phyloP scores from a whole-genome alignment of 2,888 invertebrate species.

The Lydus trimaculatus region DNA sequence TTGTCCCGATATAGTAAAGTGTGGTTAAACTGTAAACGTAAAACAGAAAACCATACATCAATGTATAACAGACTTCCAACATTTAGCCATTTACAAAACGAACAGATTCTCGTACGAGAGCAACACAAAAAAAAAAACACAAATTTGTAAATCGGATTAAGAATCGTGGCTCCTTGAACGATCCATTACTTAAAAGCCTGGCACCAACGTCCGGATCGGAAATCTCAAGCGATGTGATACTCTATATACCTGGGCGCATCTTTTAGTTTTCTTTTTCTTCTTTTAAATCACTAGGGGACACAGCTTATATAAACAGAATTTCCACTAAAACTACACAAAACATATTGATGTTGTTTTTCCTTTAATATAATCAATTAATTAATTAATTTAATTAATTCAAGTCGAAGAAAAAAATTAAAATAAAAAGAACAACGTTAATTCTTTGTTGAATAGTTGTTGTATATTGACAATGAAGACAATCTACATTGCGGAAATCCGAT shows the following conservation, averaged over 20 bases:
- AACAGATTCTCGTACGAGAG: slow-evolving; percentile 49
- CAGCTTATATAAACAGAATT: slow-evolving; percentile 9
- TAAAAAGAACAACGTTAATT: not conserved
- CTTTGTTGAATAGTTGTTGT: not conserved
- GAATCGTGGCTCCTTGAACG: slow-evolving; percentile 52
- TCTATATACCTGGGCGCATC: slow-evolving; percentile 27
- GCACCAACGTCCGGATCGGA: slow-evolving; percentile 57
- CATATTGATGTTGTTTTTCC: not conserved
- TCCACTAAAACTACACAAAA: not conserved
- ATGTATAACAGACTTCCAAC: slow-evolving; percentile 42
- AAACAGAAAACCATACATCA: slow-evolving; percentile 40
- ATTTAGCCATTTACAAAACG: slow-evolving; percentile 48
- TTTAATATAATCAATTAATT: not conserved
- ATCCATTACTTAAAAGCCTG: slow-evolving; percentile 54
- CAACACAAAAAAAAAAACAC: slow-evolving; percentile 21
- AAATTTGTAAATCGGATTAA: slow-evolving; percentile 55
- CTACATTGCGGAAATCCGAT: slow-evolving; percentile 50
- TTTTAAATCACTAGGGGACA: slow-evolving; percentile 20
- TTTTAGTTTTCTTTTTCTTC: slow-evolving; percentile 14
- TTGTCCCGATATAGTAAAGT: slow-evolving; percentile 16
- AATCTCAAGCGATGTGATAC: slow-evolving; percentile 51
- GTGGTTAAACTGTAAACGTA: slow-evolving; percentile 41
- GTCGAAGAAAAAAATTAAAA: too few relatives aligned
- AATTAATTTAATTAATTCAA: not conserved
- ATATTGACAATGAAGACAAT: slow-evolving; percentile 44